A percentile compares a stretch with the other conserved stretches of the same genome.
Conservation (phyloP, 2,113 vertebrate genomes). For the Spea multiplicata region DNA sequence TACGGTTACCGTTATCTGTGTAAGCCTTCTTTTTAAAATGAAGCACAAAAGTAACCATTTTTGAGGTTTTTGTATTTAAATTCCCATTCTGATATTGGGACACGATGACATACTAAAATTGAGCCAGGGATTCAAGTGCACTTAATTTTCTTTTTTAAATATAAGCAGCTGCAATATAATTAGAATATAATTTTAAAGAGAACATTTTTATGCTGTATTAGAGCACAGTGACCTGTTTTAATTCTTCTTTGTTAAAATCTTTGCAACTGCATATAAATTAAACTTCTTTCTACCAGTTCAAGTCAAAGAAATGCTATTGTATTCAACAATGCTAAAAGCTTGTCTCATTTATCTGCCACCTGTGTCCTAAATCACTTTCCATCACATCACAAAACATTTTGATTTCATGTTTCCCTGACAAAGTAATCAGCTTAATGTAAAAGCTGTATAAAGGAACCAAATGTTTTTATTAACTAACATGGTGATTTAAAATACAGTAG, state of each 20-base stretch:
- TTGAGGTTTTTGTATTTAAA: no score
- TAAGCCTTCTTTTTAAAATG: no score
- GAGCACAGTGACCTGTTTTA: slow-evolving; percentile 19
- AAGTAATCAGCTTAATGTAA: neutral
- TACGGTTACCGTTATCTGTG: no score
- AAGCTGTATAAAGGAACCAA: neutral
- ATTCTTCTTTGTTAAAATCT: slow-evolving; percentile 10
- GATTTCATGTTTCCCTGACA: neutral
- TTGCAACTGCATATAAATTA: neutral
- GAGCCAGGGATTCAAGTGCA: slow-evolving; percentile 3
- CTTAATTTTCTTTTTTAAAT: no score
- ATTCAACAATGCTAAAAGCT: slow-evolving; percentile 26
- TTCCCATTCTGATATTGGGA: neutral
- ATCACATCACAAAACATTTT: neutral
- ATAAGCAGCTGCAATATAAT: slow-evolving; percentile 9
- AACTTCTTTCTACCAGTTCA: slow-evolving; percentile 20
- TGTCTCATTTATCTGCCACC: slow-evolving; percentile 22
- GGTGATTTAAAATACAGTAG: no score
- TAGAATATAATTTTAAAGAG: neutral
- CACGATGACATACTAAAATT: neutral
- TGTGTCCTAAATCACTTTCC: slow-evolving; percentile 26
- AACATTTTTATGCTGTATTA: neutral
- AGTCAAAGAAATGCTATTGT: slow-evolving; percentile 23
- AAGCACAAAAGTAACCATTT: no score
- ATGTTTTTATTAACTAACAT: neutral